Evolutionary conservation across 2,797 vertebrate species (phyloP).

Genomic region (Danio albolineatus): DNA sequence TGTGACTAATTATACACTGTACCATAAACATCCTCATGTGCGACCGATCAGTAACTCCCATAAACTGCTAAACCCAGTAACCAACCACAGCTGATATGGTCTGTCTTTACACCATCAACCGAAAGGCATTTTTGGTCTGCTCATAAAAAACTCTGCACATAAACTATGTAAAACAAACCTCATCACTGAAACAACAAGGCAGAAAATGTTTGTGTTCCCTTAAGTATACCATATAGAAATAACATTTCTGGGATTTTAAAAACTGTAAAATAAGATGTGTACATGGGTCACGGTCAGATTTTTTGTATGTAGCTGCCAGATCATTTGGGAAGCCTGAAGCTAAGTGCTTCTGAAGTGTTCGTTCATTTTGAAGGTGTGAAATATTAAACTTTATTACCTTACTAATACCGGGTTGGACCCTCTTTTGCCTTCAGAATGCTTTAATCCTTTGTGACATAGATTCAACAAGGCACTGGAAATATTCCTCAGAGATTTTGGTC

Average conservation of each 20-base stretch:
- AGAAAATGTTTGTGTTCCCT: background rate
- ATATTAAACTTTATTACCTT: background rate
- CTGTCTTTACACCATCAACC: background rate
- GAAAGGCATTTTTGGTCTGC: background rate
- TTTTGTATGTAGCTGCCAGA: too few relatives aligned
- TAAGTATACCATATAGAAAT: background rate
- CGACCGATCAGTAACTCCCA: background rate
- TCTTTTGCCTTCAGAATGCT: too few relatives aligned
- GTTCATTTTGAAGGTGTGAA: background rate
- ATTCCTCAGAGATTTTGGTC: too few relatives aligned
- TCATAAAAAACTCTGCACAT: background rate
- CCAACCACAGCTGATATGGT: background rate
- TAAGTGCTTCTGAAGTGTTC: too few relatives aligned
- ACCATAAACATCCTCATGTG: slow-evolving; percentile 14
- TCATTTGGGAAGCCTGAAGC: too few relatives aligned
- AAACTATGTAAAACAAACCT: background rate
- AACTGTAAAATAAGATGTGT: background rate
- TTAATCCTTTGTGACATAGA: too few relatives aligned
- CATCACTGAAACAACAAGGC: background rate
- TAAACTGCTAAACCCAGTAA: background rate
- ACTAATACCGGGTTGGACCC: too few relatives aligned
- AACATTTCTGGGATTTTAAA: background rate
- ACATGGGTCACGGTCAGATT: too few relatives aligned
- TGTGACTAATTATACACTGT: slow-evolving; percentile 1
- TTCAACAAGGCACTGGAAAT: too few relatives aligned